phyloP scores from a whole-genome alignment of 2,113 vertebrate genomes.

The Datnioides undecimradiatus region DNA sequence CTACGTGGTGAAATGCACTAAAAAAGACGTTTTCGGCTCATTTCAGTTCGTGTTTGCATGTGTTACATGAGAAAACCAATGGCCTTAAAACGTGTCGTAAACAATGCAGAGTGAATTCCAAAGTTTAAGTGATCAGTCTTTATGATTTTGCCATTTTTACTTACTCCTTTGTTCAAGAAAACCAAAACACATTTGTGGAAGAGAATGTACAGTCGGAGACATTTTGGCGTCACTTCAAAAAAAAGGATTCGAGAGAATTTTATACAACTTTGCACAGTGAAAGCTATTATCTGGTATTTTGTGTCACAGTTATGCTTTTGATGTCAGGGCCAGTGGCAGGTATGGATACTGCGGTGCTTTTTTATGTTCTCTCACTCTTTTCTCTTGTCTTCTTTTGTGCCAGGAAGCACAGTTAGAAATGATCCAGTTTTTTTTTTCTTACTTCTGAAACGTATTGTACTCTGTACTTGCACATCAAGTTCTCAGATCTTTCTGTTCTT shows the following conservation, averaged over 20 bases:
- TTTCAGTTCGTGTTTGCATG: constrained; percentile 68
- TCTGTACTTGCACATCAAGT: constrained; percentile 62
- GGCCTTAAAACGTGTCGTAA: constrained; percentile 84
- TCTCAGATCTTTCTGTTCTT: constrained; percentile 68
- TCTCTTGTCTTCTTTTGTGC: constrained; percentile 59
- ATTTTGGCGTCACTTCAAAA: constrained; percentile 53
- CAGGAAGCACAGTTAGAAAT: constrained; percentile 48
- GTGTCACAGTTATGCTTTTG: constrained; percentile 57
- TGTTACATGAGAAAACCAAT: constrained; percentile 78
- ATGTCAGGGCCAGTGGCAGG: constrained; percentile 53
- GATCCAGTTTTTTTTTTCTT: constrained; percentile 51
- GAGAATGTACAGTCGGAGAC: constrained; percentile 42
- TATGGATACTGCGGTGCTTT: constrained; percentile 65
- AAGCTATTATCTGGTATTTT: constrained; percentile 46
- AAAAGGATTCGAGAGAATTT: constrained; percentile 48
- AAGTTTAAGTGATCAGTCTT: constrained; percentile 50
- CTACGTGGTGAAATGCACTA: neutral
- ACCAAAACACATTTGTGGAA: constrained; percentile 49
- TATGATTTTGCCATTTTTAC: too few species aligned
- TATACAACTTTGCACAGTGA: constrained; percentile 74
- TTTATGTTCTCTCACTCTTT: constrained; percentile 49
- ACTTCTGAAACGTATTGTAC: constrained; percentile 55
- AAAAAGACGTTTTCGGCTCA: constrained; percentile 26
- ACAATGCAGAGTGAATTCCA: constrained; percentile 73
- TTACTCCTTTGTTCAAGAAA: too few species aligned